These are phyloP conservation scores for Cylloceria caligata DNA, from an alignment of 2,888 invertebrate genomes.

Conservation along the genomic window DNA sequence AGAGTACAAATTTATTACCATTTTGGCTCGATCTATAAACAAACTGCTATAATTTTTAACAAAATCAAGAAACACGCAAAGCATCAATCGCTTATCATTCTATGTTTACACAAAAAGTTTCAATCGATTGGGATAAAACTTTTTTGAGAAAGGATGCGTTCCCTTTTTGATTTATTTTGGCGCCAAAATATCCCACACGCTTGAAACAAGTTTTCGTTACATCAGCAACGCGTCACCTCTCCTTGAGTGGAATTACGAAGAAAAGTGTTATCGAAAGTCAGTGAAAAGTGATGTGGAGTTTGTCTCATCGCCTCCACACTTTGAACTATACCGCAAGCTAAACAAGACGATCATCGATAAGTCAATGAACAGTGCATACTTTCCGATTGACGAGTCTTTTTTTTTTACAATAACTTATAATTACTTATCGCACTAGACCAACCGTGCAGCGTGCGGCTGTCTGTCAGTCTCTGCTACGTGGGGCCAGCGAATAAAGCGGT, in stretches of 20 bases:
- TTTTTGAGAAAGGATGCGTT: background rate
- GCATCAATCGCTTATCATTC: no score
- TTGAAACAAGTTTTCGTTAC: no score
- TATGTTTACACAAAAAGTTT: no score
- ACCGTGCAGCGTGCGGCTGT: slow-evolving; percentile 72
- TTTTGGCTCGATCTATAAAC: no score
- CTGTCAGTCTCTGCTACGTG: slow-evolving; percentile 81
- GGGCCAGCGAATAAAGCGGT: slow-evolving; percentile 82
- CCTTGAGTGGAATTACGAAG: slow-evolving; percentile 1
- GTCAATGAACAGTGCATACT: slow-evolving; percentile 19
- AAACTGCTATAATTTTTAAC: no score
- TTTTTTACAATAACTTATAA: slow-evolving; percentile 76
- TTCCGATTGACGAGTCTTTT: slow-evolving; percentile 24
- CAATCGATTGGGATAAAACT: no score
- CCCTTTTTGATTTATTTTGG: no score
- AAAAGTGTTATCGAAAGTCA: slow-evolving; percentile 9
- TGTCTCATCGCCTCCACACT: background rate
- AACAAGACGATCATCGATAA: slow-evolving; percentile 47
- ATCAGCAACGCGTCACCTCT: no score
- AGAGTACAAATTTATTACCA: no score
- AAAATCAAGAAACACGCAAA: no score
- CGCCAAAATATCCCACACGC: no score
- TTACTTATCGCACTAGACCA: slow-evolving; percentile 78
- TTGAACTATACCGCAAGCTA: background rate
- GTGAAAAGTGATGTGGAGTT: background rate